These are phyloP conservation scores for Ia io DNA, from an alignment of 2,113 vertebrate species.

Conservation along the genomic window DNA sequence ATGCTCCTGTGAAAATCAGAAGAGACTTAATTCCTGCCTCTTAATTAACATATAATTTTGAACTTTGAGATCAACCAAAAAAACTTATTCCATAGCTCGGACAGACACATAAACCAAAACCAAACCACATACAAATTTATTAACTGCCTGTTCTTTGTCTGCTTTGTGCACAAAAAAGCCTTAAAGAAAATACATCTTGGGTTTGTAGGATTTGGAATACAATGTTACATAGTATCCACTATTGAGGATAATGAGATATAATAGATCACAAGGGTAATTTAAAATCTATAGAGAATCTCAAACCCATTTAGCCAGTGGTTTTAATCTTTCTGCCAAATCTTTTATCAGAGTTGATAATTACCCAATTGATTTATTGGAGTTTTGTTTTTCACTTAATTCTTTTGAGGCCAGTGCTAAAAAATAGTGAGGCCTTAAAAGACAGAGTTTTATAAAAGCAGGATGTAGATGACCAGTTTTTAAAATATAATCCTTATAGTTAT, in stretches of 20 bases:
- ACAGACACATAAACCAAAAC: background rate
- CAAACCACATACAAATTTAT: conserved; percentile 2
- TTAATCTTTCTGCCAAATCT: conserved; percentile 45
- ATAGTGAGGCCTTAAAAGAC: background rate
- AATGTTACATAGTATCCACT: background rate
- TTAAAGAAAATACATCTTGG: background rate
- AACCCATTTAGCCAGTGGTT: conserved; percentile 29
- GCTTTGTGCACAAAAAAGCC: background rate
- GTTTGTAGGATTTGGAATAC: background rate
- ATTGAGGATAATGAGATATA: background rate
- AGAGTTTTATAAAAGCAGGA: background rate
- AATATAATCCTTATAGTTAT: background rate
- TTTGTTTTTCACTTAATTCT: conserved; percentile 54
- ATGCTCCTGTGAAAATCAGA: conserved; percentile 20
- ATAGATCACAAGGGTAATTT: conserved; percentile 43
- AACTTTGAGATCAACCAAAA: conserved; percentile 18
- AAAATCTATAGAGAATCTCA: conserved; percentile 53
- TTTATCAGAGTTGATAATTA: conserved; percentile 45
- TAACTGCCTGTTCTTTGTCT: background rate
- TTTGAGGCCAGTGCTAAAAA: conserved; percentile 3
- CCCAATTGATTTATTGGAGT: conserved; percentile 45
- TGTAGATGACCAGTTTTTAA: background rate
- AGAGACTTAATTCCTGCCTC: background rate
- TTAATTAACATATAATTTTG: background rate
- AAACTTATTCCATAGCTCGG: background rate